Base-by-base conservation (phyloP, 2,797 vertebrate genomes). In the Kryptopterus vitreolus region DNA sequence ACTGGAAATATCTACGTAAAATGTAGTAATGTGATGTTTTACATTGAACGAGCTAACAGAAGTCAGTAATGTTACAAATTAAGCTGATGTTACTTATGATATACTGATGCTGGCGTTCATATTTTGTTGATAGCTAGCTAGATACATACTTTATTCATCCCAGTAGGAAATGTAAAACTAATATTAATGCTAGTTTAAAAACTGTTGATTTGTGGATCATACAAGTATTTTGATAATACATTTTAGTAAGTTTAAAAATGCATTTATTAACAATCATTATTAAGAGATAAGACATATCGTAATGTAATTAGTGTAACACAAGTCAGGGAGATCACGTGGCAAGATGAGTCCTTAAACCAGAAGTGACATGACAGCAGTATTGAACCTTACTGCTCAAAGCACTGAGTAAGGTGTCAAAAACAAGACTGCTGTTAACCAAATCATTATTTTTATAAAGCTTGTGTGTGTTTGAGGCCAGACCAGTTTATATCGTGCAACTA, bases 61-160 rank as follows among this genome's bases (percentile, higher is more conserved):
- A 24, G 13, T 46, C 11, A 46, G 15, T 66, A 46, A 46, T 69
- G 24, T 31, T 18, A 29, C 29, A 24, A 29, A 20, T 68, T 13
- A 43, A 43, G 43, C 65, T 24, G 46, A 70, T 55, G 13, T 24
- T 73, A 72, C 5, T 72, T 55, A 24, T 72, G 70, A 57, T 72
- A 33, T 22, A 72, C 15, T 3, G 31, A 52, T 72, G 31, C 20
- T n/a, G 50, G 35, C 4, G 29, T 71, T 35, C 8, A n/a, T 70
- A 9, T 15, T 72, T 55, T 33, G 6, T 35, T 1, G 4, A 50
- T 70, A 22, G 0, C 29, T 50, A 18, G 15, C 31, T 69, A 50
- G 50, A 8, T n/a, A n/a, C n/a, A n/a, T n/a, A n/a, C n/a, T n/a
- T n/a, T n/a, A n/a, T n/a, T n/a, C n/a, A n/a, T n/a, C n/a, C n/a